Evolutionary conservation across 2,797 vertebrate species (phyloP), one percentile per base, ranked within the genome.

Genomic region (Crossoptilon crossoptilon): DNA sequence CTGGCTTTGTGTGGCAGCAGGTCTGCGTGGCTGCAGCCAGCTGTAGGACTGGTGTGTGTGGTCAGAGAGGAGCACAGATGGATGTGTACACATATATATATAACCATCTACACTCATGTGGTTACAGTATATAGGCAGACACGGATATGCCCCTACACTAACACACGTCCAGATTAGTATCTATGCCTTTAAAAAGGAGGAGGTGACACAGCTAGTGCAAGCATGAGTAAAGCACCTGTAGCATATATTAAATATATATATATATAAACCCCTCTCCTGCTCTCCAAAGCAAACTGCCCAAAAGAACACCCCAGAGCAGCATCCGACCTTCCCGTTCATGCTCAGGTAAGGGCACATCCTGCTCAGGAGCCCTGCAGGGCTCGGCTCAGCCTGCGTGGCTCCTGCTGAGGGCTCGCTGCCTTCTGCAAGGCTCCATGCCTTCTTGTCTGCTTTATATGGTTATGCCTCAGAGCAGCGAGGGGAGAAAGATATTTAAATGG

Each of bases 141-240:
- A 49, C 31, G 35, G 16, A 26, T 39, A 35, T 73, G 73, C 49
- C 80, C 39, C 67, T 69, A 43, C 76, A 84, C 55, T 72, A 82
- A 88, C 87, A 69, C 64, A 76, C 48, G 29, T 37, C 53, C 48
- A 27, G 58, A 55, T 85, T 37, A 86, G 44, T 70, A 79, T 8
- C 56, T 81, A 10, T 68, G 84, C 37, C 46, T 55, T 44, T 46
- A 43, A 81, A 82, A 88, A 46, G 13, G 19, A 73, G 79, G 84
- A 53, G 72, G 93, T 72, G 56, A 53, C 70, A n/a, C 39, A 81
- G 53, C 9, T 86, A 81, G n/a, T 23, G 79, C n/a, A 91, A 94
- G 91, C 39, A 4, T 0, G 5, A 60, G 19, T 24, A 46, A 83
- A 94, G 84, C 72, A 80, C 76, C 59, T 92, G 66, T 49, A 92